A percentile compares a stretch with the other conserved stretches of the same genome.
Evolutionary conservation across 1,140 invertebrate genomes (phyloP).

Genomic region (Anastrepha obliqua): DNA sequence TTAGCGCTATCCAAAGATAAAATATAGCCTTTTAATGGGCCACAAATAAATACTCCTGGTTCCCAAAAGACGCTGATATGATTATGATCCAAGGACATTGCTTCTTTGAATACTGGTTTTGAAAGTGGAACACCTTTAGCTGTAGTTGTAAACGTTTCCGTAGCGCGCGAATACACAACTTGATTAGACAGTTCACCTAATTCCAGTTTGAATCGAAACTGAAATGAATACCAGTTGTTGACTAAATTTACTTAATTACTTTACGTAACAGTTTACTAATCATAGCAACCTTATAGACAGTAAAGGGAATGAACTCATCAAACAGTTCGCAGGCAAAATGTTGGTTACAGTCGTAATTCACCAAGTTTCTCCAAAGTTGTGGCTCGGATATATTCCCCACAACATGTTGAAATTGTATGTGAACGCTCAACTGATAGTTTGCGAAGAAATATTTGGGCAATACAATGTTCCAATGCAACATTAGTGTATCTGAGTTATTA

Average conservation of each 20-base stretch:
- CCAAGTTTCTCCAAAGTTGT: constrained; percentile 77
- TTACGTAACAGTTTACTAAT: not conserved
- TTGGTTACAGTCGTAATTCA: constrained; percentile 76
- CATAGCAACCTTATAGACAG: constrained; percentile 86
- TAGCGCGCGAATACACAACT: constrained; percentile 85
- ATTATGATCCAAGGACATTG: constrained; percentile 87
- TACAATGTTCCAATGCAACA: constrained; percentile 84
- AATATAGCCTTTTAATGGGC: constrained; percentile 82
- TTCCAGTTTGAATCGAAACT: constrained; percentile 87
- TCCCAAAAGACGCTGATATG: constrained; percentile 91
- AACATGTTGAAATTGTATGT: constrained; percentile 79
- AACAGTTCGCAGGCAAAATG: constrained; percentile 74
- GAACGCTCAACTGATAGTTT: constrained; percentile 74
- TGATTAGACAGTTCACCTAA: constrained; percentile 81
- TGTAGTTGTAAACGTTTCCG: constrained; percentile 87
- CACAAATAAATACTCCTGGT: constrained; percentile 89
- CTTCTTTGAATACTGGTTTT: constrained; percentile 82
- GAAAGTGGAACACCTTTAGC: constrained; percentile 84
- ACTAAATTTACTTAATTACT: too few relatives aligned
- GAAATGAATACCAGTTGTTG: constrained; percentile 21
- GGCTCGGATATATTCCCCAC: constrained; percentile 64
- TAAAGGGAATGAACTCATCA: constrained; percentile 88
- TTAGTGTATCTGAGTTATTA: constrained; percentile 82
- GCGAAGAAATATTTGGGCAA: constrained; percentile 74
- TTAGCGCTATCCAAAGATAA: constrained; percentile 79